Evolutionary conservation across 2,888 invertebrate species (phyloP), one percentile per base, ranked within the genome.

Genomic region (Falcaria lacertinaria): DNA sequence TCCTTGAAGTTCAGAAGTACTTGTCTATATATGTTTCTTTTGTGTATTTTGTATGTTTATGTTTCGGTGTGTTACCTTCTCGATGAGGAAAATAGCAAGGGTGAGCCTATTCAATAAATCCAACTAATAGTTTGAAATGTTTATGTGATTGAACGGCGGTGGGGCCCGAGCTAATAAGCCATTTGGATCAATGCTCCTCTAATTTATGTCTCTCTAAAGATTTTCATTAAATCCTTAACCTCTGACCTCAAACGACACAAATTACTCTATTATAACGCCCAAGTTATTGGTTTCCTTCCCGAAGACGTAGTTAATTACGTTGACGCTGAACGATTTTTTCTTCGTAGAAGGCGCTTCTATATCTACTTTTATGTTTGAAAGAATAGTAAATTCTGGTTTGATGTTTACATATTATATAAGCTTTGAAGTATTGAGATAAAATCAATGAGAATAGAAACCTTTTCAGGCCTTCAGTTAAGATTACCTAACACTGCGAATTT

Each of bases 41-140:
- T 32, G 16, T 37, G 19, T 33, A 19, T 36, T 17, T 33, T 32
- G 36, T 22, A 17, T 17, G 6, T 33, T 32, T 32, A 19, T 37
- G 22, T 19, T 16, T 34, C 13, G 33, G 37, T 38, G 42, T 15
- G 34, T n/a, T 16, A 17, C 33, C 16, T 35, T 15, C 38, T 25
- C 25, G 16, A 14, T 13, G 14, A 41, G 37, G 28, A 28, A 41
- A 17, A 41, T 44, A 15, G 25, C 28, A 38, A 42, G 43, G 42
- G 47, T 39, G 39, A 53, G 52, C 52, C 57, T 64, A 60, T 62
- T 68, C 63, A 63, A 71, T 70, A 73, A 69, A 69, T 70, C 54
- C 50, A 37, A 51, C 57, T 68, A 68, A 66, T 64, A 64, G 64
- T 58, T 55, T 40, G 55, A 56, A 61, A 67, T 64, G 54, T 70